Evolutionary conservation across 2,888 invertebrate species (phyloP).

Genomic region (Rhagium mordax): DNA sequence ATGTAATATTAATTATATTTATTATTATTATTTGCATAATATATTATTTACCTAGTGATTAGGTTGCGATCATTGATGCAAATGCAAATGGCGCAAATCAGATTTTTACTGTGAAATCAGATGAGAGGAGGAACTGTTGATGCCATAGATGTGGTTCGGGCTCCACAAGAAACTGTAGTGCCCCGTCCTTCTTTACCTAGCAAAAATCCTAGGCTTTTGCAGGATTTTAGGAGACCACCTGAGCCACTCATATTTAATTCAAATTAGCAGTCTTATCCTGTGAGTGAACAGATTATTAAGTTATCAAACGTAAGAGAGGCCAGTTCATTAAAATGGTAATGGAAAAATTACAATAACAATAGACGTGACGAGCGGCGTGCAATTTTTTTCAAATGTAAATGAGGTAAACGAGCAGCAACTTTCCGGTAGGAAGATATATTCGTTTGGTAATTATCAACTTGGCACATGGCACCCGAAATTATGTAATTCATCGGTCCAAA

Average conservation of each 20-base stretch:
- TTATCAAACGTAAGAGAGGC: neutral
- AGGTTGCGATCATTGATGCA: too few relatives aligned
- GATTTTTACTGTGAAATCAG: too few relatives aligned
- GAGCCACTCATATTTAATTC: neutral
- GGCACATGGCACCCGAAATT: constrained; percentile 26
- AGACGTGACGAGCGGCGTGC: neutral
- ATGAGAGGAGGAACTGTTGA: too few relatives aligned
- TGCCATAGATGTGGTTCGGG: too few relatives aligned
- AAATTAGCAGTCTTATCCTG: neutral
- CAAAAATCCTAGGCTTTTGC: too few relatives aligned
- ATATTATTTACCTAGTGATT: too few relatives aligned
- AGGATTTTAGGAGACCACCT: too few relatives aligned
- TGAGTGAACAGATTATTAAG: neutral
- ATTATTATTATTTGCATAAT: too few relatives aligned
- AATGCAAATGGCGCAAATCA: too few relatives aligned
- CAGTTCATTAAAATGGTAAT: neutral
- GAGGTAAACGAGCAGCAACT: neutral
- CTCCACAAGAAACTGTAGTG: too few relatives aligned
- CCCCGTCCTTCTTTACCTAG: too few relatives aligned
- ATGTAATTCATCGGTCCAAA: constrained; percentile 38
- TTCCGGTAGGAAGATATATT: constrained; percentile 19
- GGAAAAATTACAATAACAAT: neutral
- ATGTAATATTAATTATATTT: too few relatives aligned
- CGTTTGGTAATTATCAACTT: neutral
- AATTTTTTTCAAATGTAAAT: constrained; percentile 7